Conservation (phyloP, 2,113 vertebrate genomes). For the Microcebus griseorufus region DNA sequence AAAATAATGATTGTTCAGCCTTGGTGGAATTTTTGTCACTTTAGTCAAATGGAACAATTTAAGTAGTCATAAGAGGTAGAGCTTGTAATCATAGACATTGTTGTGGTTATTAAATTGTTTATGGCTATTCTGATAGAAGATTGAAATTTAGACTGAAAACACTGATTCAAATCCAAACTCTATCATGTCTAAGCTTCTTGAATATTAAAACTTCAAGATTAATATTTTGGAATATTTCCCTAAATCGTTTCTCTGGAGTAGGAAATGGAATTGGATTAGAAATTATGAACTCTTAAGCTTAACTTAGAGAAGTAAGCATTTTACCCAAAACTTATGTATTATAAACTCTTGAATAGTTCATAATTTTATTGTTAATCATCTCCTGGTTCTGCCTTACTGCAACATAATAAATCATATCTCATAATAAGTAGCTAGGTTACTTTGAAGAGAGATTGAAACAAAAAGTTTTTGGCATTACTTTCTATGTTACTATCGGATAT, state of each 20-base stretch:
- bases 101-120: not conserved
- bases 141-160: conserved; percentile 26
- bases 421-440: not conserved
- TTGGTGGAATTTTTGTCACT: conserved; percentile 15
- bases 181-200: not conserved
- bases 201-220: conserved; percentile 29
- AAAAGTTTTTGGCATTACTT: not conserved
- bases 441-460: not conserved
- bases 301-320: conserved; percentile 20
- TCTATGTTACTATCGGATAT: not conserved
- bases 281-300: not conserved
- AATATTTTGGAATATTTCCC: not conserved
- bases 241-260: not conserved
- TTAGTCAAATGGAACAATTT: not conserved
- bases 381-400: not conserved
- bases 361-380: not conserved
- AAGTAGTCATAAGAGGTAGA: not conserved
- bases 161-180: not conserved
- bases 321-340: not conserved
- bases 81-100: not conserved
- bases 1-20: not conserved
- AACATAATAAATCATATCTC: not conserved
- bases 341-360: conserved; percentile 25
- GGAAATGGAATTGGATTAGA: not conserved
- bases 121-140: not conserved